These are phyloP conservation scores for Eupithecia inturbata DNA, from an alignment of 2,888 invertebrate species.

Conservation along the genomic window DNA sequence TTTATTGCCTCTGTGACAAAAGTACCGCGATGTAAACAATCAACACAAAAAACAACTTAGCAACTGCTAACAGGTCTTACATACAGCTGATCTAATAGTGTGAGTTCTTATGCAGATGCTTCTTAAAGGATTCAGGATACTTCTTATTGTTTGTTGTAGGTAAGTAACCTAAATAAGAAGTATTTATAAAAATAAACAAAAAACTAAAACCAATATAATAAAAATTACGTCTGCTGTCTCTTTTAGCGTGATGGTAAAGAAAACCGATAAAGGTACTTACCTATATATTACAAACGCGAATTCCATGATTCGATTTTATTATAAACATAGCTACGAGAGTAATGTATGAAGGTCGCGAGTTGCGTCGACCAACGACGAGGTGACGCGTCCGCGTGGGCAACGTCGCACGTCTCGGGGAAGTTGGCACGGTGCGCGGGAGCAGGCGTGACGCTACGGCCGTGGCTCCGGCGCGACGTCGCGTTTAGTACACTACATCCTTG, in stretches of 20 bases:
- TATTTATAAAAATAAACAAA: not conserved
- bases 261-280: not conserved
- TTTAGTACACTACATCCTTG: conserved; percentile 65
- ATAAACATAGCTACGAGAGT: conserved; percentile 38
- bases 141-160: not conserved
- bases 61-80: not conserved
- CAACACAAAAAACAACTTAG: not conserved
- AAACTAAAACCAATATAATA: not conserved
- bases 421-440: conserved; percentile 70
- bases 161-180: not conserved
- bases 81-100: not conserved
- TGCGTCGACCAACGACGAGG: conserved; percentile 56
- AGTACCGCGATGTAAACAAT: not conserved
- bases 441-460: conserved; percentile 54
- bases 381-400: conserved; percentile 42
- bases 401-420: conserved; percentile 57
- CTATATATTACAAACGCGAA: conserved; percentile 15
- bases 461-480: conserved; percentile 47
- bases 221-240: not conserved
- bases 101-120: not conserved
- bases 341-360: conserved; percentile 68
- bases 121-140: not conserved
- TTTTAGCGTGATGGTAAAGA: not conserved
- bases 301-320: conserved; percentile 60
- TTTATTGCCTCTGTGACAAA: not conserved